A percentile compares a stretch with the other conserved stretches of the same genome.
These are phyloP conservation scores for Styela plicata DNA, from an alignment of 23 tunicate species.

Conservation along the genomic window DNA sequence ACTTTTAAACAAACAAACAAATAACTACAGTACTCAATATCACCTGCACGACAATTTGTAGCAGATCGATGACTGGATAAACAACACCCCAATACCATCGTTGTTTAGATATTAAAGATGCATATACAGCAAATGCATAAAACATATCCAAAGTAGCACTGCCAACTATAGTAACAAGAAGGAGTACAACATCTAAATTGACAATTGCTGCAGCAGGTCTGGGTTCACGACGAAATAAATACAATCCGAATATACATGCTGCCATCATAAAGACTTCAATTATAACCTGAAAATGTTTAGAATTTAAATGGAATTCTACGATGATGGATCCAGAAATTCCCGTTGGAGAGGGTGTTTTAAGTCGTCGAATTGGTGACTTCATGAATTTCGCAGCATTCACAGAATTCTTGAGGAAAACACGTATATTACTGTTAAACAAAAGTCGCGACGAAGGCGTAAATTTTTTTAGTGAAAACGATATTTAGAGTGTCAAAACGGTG, in stretches of 20 bases:
- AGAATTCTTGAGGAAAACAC: no score
- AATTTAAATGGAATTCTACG: no score
- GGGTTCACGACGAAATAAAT: slow-evolving; percentile 29
- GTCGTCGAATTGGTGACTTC: no score
- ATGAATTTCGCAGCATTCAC: no score
- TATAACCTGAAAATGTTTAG: slow-evolving; percentile 23
- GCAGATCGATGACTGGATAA: slow-evolving; percentile 39
- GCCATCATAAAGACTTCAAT: slow-evolving; percentile 35
- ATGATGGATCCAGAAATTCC: no score
- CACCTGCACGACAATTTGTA: slow-evolving; percentile 63
- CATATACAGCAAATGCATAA: slow-evolving; percentile 32
- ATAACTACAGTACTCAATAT: no score
- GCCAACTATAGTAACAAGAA: slow-evolving; percentile 46
- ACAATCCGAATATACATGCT: slow-evolving; percentile 50
- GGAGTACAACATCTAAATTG: slow-evolving; percentile 52
- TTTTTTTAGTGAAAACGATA: no score
- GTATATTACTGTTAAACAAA: no score
- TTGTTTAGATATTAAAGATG: background rate
- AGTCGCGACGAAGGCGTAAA: no score
- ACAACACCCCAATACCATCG: slow-evolving; percentile 35
- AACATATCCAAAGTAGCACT: slow-evolving; percentile 39
- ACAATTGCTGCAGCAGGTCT: slow-evolving; percentile 26
- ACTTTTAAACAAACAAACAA: no score
- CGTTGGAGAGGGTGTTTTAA: no score
- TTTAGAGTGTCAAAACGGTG: no score